These are phyloP conservation scores for Chlorops oryzae DNA, from an alignment of 1,140 invertebrate species.

Conservation along the genomic window DNA sequence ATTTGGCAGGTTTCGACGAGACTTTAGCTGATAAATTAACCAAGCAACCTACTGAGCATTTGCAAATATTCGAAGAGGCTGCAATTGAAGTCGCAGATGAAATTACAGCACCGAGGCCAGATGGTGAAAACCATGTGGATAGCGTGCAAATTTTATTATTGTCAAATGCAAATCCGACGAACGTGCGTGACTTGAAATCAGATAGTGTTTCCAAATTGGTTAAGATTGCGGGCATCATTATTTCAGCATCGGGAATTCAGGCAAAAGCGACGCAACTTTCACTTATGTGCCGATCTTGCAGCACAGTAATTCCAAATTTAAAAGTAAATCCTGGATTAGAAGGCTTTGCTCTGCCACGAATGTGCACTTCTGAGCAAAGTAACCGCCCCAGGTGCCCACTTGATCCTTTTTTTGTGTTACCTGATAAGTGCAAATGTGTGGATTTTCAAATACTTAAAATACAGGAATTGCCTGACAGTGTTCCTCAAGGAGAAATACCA, in stretches of 20 bases:
- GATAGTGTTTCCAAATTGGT: constrained; percentile 87
- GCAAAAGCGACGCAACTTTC: constrained; percentile 93
- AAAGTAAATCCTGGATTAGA: constrained; percentile 91
- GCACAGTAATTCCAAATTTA: constrained; percentile 83
- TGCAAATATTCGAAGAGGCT: constrained; percentile 95
- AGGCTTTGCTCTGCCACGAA: constrained; percentile 92
- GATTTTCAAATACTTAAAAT: constrained; percentile 83
- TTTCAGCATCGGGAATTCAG: constrained; percentile 87
- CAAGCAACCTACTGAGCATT: constrained; percentile 87
- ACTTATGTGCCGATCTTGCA: constrained; percentile 92
- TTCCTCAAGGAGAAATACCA: constrained; percentile 98
- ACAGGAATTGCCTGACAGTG: constrained; percentile 93
- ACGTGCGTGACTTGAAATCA: constrained; percentile 84
- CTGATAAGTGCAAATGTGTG: constrained; percentile 95
- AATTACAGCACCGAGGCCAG: constrained; percentile 83
- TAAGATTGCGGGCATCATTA: constrained; percentile 93
- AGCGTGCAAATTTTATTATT: constrained; percentile 91
- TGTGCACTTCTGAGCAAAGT: constrained; percentile 89
- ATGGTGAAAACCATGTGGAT: constrained; percentile 83
- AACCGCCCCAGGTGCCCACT: constrained; percentile 87
- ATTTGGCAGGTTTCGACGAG: constrained; percentile 93
- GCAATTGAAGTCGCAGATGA: constrained; percentile 97
- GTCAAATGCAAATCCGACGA: constrained; percentile 76
- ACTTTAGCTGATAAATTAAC: constrained; percentile 85
- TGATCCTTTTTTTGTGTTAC: constrained; percentile 96